Percentiles rank a stretch among this genome's conserved stretches.
phyloP scores from a whole-genome alignment of 2,888 invertebrate genomes.

The Urechis unicinctus region DNA sequence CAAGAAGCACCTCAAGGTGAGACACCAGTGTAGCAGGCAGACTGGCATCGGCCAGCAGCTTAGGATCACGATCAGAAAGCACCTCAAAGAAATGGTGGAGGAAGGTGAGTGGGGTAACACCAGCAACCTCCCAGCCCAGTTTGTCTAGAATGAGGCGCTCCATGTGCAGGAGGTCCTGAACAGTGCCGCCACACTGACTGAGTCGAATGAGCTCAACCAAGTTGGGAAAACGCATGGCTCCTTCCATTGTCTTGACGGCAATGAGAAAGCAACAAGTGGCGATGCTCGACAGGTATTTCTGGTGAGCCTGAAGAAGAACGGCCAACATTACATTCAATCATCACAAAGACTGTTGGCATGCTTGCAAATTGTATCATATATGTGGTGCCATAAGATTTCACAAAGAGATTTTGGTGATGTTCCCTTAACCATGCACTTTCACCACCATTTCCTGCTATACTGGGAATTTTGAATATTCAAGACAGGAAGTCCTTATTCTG shows the following conservation, averaged over 20 bases:
- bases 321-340: too few species aligned
- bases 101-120: slow-evolving; percentile 30
- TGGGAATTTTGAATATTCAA: too few species aligned
- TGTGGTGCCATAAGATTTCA: too few species aligned
- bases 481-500: too few species aligned
- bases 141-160: slow-evolving; percentile 38
- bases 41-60: background rate
- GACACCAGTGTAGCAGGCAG: slow-evolving; percentile 10
- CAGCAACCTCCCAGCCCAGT: slow-evolving; percentile 32
- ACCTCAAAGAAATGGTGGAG: slow-evolving; percentile 27
- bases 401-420: too few species aligned
- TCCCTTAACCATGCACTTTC: too few species aligned
- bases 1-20: slow-evolving; percentile 22
- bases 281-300: slow-evolving; percentile 30
- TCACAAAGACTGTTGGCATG: too few species aligned
- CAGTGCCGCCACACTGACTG: slow-evolving; percentile 35
- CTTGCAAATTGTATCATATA: too few species aligned
- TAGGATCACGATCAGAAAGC: slow-evolving; percentile 13
- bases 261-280: slow-evolving; percentile 37
- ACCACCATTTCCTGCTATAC: too few species aligned
- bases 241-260: slow-evolving; percentile 33
- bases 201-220: slow-evolving; percentile 30
- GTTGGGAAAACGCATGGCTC: slow-evolving; percentile 27
- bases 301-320: slow-evolving; percentile 18
- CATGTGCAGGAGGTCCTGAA: slow-evolving; percentile 40